Percentiles rank a stretch among this genome's conserved stretches.
Conservation (phyloP, 2,113 vertebrate genomes). For the Poeciliopsis occidentalis region DNA sequence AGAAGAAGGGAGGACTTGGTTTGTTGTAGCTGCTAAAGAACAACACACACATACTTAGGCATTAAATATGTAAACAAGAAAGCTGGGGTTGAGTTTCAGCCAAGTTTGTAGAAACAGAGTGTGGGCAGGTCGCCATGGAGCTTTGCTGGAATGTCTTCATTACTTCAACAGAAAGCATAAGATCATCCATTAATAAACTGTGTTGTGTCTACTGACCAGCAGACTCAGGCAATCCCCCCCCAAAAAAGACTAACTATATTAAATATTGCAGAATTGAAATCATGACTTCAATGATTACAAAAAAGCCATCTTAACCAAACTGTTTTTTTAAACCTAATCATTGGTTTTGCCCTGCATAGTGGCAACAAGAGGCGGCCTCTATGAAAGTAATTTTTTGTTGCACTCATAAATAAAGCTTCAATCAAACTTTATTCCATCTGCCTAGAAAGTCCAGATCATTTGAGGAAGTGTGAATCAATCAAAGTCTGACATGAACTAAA, state of each 20-base stretch:
- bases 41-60: slow-evolving; percentile 59
- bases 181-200: slow-evolving; percentile 11
- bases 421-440: no score
- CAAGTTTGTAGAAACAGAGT: slow-evolving; percentile 12
- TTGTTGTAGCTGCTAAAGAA: slow-evolving; percentile 49
- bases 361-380: no score
- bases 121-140: neutral
- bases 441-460: no score
- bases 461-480: no score
- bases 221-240: neutral
- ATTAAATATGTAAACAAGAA: slow-evolving; percentile 50
- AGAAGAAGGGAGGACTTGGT: slow-evolving; percentile 43
- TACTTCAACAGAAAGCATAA: neutral
- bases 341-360: no score
- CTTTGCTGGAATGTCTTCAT: slow-evolving; percentile 5
- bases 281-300: no score
- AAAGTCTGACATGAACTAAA: no score
- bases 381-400: no score
- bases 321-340: no score
- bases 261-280: no score
- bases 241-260: neutral
- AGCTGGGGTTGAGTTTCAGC: slow-evolving; percentile 2
- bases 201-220: neutral
- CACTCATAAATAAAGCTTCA: no score
- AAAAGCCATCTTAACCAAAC: no score